These are phyloP conservation scores for Euphydryas editha DNA, from an alignment of 2,888 invertebrate genomes.

Conservation along the genomic window DNA sequence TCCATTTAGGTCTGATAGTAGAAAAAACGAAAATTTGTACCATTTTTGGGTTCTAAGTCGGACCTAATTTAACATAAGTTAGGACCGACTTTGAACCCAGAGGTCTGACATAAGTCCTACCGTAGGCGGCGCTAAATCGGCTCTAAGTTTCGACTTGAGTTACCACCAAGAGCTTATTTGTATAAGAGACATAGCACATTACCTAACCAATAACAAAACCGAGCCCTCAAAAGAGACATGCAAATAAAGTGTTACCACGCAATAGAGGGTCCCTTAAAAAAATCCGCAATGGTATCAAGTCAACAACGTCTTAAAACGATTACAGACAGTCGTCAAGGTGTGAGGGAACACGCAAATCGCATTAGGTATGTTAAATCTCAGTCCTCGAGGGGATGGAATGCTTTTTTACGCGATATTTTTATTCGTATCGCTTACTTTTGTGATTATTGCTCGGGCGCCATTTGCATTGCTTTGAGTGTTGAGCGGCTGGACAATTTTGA, in stretches of 20 bases:
- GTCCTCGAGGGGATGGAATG: slow-evolving; percentile 59
- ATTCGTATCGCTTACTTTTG: slow-evolving; percentile 82
- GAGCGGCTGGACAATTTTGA: slow-evolving; percentile 45
- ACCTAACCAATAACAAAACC: background rate
- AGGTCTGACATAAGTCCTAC: too few species aligned
- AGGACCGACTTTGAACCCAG: too few species aligned
- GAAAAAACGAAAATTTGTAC: too few species aligned
- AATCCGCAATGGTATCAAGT: slow-evolving; percentile 55
- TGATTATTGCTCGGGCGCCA: slow-evolving; percentile 78
- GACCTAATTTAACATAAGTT: too few species aligned
- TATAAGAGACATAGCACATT: background rate
- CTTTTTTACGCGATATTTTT: slow-evolving; percentile 74
- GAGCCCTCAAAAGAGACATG: background rate
- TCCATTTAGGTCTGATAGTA: too few species aligned
- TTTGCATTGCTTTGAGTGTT: slow-evolving; percentile 64
- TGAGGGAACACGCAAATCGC: slow-evolving; percentile 80
- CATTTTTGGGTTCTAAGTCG: too few species aligned
- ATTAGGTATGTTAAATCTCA: slow-evolving; percentile 81
- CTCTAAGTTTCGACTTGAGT: too few species aligned
- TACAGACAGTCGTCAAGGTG: slow-evolving; percentile 68
- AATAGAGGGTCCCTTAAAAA: slow-evolving; percentile 29
- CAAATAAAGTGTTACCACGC: slow-evolving; percentile 30
- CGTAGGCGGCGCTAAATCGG: too few species aligned
- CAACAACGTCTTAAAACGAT: slow-evolving; percentile 80
- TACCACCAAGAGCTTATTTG: background rate